Percentiles rank a stretch among this genome's conserved stretches.
Conservation (phyloP, 2,888 invertebrate genomes). For the Steinernema carpocapsae region DNA sequence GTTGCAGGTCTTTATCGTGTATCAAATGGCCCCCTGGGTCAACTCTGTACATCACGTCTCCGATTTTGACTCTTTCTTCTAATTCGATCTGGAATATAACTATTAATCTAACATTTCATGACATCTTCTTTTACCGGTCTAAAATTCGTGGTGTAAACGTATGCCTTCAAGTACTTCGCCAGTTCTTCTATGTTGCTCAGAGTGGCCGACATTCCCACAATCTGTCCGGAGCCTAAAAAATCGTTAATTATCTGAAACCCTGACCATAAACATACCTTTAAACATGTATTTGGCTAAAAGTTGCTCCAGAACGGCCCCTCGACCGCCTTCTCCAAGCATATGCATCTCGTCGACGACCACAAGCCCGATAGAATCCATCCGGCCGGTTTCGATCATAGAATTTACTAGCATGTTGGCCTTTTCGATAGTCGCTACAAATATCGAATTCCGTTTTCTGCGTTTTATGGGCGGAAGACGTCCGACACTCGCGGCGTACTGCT, state of each 20-base stretch:
- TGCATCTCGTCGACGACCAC: slow-evolving; percentile 82
- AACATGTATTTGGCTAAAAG: slow-evolving; percentile 80
- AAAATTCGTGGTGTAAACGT: slow-evolving; percentile 83
- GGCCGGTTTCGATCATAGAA: slow-evolving; percentile 80
- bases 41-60: slow-evolving; percentile 60
- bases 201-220: slow-evolving; percentile 96
- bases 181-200: slow-evolving; percentile 87
- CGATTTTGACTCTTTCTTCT: slow-evolving; percentile 76
- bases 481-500: slow-evolving; percentile 92
- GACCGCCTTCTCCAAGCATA: slow-evolving; percentile 13
- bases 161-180: slow-evolving; percentile 80
- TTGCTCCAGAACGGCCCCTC: slow-evolving; percentile 79
- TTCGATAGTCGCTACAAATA: slow-evolving; percentile 92
- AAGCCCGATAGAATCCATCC: slow-evolving; percentile 81
- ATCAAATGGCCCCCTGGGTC: slow-evolving; percentile 38
- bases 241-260: background rate
- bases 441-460: slow-evolving; percentile 77
- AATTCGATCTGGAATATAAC: slow-evolving; percentile 75
- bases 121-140: slow-evolving; percentile 75
- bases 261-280: slow-evolving; percentile 72
- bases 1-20: slow-evolving; percentile 3
- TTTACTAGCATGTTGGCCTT: slow-evolving; percentile 83
- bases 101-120: background rate
- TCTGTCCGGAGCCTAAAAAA: slow-evolving; percentile 75
- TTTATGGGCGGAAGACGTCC: slow-evolving; percentile 83